Evolutionary conservation across 2,113 vertebrate species (phyloP).

Genomic region (Cyanoderma ruficeps): DNA sequence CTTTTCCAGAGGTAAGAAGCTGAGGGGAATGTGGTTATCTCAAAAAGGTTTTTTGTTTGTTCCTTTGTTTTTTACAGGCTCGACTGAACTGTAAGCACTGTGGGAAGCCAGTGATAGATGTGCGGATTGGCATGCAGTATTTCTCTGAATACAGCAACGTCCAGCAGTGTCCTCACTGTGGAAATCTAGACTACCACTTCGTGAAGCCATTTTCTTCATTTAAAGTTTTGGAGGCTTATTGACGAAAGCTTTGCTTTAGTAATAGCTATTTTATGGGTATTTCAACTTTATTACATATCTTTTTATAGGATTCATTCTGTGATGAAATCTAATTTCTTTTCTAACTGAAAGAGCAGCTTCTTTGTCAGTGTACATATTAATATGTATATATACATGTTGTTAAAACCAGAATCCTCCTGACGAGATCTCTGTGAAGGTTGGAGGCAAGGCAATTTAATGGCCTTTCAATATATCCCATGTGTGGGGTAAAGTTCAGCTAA

Average conservation of each 20-base stretch:
- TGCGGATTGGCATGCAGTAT: constrained; percentile 98
- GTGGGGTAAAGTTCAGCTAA: constrained; percentile 49
- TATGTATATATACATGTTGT: constrained; percentile 70
- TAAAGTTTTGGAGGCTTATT: constrained; percentile 99
- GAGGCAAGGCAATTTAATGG: constrained; percentile 26
- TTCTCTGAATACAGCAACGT: constrained; percentile 99
- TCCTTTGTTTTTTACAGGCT: constrained; percentile 77
- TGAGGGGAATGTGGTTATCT: not conserved
- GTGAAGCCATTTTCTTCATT: constrained; percentile 99
- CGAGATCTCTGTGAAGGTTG: constrained; percentile 52
- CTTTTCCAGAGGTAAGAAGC: not conserved
- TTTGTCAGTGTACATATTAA: constrained; percentile 74
- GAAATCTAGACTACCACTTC: constrained; percentile 99
- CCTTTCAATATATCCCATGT: constrained; percentile 12
- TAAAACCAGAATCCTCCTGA: constrained; percentile 62
- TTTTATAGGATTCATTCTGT: constrained; percentile 82
- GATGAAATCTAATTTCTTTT: constrained; percentile 77
- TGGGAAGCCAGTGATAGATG: constrained; percentile 97
- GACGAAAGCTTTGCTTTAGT: constrained; percentile 93
- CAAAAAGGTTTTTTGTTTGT: constrained; percentile 8
- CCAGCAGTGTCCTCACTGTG: constrained; percentile 98
- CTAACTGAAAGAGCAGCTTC: constrained; percentile 77
- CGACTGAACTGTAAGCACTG: constrained; percentile 99
- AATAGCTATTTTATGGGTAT: constrained; percentile 87
- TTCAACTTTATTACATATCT: constrained; percentile 85